Percentiles rank a stretch among this genome's conserved stretches.
Conservation (phyloP, 2,797 vertebrate species). For the Myiothlypis coronata region DNA sequence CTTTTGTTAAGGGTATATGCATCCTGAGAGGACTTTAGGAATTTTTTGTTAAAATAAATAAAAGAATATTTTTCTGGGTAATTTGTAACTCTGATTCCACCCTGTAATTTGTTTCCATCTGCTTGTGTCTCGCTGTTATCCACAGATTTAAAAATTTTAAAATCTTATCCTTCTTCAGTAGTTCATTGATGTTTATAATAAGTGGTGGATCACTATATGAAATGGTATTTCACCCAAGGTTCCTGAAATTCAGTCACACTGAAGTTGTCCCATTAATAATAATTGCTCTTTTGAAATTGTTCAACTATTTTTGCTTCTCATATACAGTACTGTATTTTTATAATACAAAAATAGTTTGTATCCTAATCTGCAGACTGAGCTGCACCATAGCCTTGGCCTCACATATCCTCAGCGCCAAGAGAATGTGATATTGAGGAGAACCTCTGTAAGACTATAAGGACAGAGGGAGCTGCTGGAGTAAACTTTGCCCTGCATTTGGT, state of each 20-base stretch:
- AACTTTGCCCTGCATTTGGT: background rate
- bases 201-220: background rate
- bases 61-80: background rate
- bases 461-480: background rate
- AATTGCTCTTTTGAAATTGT: background rate
- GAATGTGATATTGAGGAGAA: background rate
- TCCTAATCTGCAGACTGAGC: background rate
- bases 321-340: background rate
- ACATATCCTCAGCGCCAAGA: background rate
- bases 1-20: background rate
- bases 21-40: fast-evolving
- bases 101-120: background rate
- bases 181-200: background rate
- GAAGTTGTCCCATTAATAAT: background rate
- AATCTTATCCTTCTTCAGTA: background rate
- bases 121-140: background rate
- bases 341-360: background rate
- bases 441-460: background rate
- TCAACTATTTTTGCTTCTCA: background rate
- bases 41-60: background rate
- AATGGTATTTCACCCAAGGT: background rate
- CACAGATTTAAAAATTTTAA: background rate
- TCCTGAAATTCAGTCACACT: background rate
- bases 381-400: background rate
- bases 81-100: background rate